Evolutionary conservation across 2,888 invertebrate species (phyloP).

Genomic region (Macrosoma leucophasiata): DNA sequence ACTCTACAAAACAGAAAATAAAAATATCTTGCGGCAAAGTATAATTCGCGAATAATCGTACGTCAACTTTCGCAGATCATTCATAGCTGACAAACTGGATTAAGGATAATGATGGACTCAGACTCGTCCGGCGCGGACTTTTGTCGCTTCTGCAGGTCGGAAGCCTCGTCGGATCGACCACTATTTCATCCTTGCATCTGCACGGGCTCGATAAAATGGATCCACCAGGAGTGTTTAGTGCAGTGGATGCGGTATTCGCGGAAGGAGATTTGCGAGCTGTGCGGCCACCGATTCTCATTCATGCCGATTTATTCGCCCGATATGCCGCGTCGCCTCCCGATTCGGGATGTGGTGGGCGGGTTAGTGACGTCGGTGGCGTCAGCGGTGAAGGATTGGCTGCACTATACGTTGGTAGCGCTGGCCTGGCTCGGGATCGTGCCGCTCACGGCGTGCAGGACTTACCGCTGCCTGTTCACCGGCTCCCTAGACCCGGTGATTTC

Average conservation of each 20-base stretch:
- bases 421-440: constrained; percentile 99
- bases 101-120: constrained; percentile 64
- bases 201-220: constrained; percentile 99
- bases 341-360: constrained; percentile 94
- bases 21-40: no score
- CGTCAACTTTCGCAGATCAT: constrained; percentile 50
- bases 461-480: constrained; percentile 93
- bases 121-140: constrained; percentile 85
- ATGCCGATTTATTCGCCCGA: constrained; percentile 99
- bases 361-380: constrained; percentile 91
- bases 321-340: constrained; percentile 98
- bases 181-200: constrained; percentile 99
- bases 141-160: constrained; percentile 98
- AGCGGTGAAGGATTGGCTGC: constrained; percentile 97
- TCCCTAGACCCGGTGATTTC: constrained; percentile 90
- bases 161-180: constrained; percentile 92
- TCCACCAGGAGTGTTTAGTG: constrained; percentile 98
- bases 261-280: constrained; percentile 98
- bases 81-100: constrained; percentile 61
- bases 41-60: constrained; percentile 13
- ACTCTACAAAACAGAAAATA: no score
- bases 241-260: constrained; percentile 99
- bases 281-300: constrained; percentile 97
- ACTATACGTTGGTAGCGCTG: constrained; percentile 96
- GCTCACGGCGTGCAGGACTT: constrained; percentile 95